Evolutionary conservation across 1,140 invertebrate species (phyloP).

Genomic region (Polyergus mexicanus): DNA sequence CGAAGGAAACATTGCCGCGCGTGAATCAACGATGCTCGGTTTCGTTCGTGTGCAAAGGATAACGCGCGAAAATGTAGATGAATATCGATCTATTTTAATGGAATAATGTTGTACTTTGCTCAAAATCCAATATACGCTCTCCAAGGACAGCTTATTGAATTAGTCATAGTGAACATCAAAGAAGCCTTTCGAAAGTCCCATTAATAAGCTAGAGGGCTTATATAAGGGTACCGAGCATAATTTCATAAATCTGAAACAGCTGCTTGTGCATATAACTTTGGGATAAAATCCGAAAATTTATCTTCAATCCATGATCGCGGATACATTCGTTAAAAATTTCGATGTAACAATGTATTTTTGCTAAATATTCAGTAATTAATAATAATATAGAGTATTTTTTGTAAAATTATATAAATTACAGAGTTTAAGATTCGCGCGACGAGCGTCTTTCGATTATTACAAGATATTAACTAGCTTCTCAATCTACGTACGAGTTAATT

Average conservation of each 20-base stretch:
- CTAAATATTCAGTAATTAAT: not conserved
- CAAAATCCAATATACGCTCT: constrained; percentile 81
- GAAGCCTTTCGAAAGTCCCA: constrained; percentile 80
- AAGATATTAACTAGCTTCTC: constrained; percentile 21
- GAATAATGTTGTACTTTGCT: constrained; percentile 70
- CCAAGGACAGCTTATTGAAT: constrained; percentile 80
- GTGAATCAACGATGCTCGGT: not conserved
- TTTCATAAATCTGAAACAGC: constrained; percentile 37
- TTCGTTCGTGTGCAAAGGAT: not conserved
- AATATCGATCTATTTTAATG: constrained; percentile 45
- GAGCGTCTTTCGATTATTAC: not conserved
- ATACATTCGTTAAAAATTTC: not conserved
- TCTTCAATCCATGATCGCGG: not conserved
- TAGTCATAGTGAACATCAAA: constrained; percentile 77
- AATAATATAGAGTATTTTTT: not conserved
- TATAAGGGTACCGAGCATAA: constrained; percentile 65
- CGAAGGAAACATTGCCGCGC: not conserved
- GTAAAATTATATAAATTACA: not conserved
- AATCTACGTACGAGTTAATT: constrained; percentile 27
- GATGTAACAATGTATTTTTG: not conserved
- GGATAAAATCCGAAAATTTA: not conserved
- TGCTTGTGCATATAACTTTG: not conserved
- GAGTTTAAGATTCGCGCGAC: not conserved
- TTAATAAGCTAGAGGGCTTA: constrained; percentile 79
- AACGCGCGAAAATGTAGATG: constrained; percentile 27